Evolutionary conservation across 2,888 invertebrate genomes (phyloP), one percentile per base, ranked within the genome.

Genomic region (Spisula solida): DNA sequence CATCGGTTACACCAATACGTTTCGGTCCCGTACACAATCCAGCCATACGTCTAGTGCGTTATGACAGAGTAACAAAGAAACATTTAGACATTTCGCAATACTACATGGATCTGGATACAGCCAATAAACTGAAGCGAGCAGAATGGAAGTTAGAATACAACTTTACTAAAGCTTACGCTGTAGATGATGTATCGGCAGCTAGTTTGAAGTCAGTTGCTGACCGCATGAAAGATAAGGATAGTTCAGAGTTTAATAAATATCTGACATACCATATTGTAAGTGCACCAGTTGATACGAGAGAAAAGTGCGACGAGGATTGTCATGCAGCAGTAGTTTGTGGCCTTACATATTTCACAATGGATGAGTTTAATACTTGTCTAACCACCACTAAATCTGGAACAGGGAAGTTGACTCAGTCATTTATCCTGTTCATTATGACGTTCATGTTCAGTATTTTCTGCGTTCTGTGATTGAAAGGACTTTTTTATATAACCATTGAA

Each of bases 41-140:
- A 6, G 98, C 98, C 66, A 97, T 99, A 90, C 97, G 99, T 92
- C 97, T 99, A 78, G 98, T 99, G 97, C 98, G 98, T 97, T 99
- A 98, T 96, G 98, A 99, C 97, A 98, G 98, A 92, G 82, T 81
- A 0, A 94, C 94, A 6, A 95, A 95, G 20, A 97, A 98, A 98
- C 98, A 98, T 90, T 97, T 98, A 96, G 98, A 99, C 97, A 98
- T 98, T 97, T 98, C 98, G 20, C 99, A 99, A 97, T 99, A 98
- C 97, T 99, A 98, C 97, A 97, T 99, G 96, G 98, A 99, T 97
- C 97, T 99, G 94, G 95, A 95, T 0, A 97, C 97, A 25, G 97
- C 97, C 92, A 97, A 97, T 94, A 95, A 95, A 66, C 97, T 97
- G 90, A 97, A 97, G 25, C 97, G 97, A 90, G 97, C 98, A 1